Evolutionary conservation across 2,797 vertebrate genomes (phyloP).

Genomic region (Hippocampus kuda): DNA sequence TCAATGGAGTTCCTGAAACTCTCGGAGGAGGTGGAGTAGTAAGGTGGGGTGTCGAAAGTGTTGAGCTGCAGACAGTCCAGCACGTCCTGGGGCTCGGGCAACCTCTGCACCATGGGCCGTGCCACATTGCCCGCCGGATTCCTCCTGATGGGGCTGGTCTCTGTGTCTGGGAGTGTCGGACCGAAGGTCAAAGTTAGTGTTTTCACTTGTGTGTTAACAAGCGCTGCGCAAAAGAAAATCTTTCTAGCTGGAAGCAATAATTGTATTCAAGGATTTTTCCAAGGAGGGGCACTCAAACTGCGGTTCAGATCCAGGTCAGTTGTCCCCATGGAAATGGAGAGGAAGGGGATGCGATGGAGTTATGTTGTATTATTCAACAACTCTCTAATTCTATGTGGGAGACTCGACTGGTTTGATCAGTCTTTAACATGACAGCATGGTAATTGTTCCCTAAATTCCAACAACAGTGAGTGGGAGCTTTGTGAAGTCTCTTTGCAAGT

Average conservation of each 20-base stretch:
- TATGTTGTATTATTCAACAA: conserved; percentile 40
- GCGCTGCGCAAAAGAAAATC: neutral
- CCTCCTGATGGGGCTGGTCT: conserved; percentile 79
- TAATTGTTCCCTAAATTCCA: conserved; percentile 51
- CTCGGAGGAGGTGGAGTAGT: conserved; percentile 88
- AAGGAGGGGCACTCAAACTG: conserved; percentile 3
- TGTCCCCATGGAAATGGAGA: conserved; percentile 15
- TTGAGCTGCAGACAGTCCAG: conserved; percentile 82
- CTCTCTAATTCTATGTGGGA: conserved; percentile 30
- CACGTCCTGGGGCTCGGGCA: conserved; percentile 82
- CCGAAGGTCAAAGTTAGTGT: conserved; percentile 11
- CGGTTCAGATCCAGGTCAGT: conserved; percentile 16
- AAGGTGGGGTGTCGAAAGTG: conserved; percentile 87
- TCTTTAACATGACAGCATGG: conserved; percentile 42
- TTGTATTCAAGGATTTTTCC: neutral
- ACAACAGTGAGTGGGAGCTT: conserved; percentile 40
- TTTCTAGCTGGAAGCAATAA: conserved; percentile 5
- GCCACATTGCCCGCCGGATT: conserved; percentile 89
- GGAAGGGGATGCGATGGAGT: conserved; percentile 31
- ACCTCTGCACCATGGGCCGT: conserved; percentile 84
- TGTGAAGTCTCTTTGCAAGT: conserved; percentile 24
- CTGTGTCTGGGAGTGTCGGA: conserved; percentile 65
- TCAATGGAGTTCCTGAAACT: conserved; percentile 95
- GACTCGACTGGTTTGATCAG: conserved; percentile 36
- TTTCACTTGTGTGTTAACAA: neutral